Base-by-base conservation (phyloP, 2,797 vertebrate species). In the Acanthurus lineatus region DNA sequence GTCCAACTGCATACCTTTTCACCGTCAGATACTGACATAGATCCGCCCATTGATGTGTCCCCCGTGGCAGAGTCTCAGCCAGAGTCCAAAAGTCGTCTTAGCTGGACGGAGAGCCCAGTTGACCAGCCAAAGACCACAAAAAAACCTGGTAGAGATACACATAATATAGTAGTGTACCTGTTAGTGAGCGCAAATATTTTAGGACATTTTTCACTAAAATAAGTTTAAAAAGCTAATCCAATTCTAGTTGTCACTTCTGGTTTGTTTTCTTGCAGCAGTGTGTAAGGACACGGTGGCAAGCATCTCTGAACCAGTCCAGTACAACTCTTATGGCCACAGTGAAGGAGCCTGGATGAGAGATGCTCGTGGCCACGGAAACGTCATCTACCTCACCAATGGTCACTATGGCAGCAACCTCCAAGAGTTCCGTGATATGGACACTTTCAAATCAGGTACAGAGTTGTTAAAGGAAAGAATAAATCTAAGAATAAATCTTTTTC, bases 291-390 rank as follows among this genome's bases (percentile, higher is more conserved):
- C 98, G 0, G 92, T 98, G 19, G 97, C 97, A 76, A 98, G 97
- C 22, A 96, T 99, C 88, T 96, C 96, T 0, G 97, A 96, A 44
- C 98, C 98, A 0, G 95, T 93, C 78, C 96, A 96, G 9, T 96
- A 96, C 86, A 97, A 97, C 91, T 94, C 94, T 0, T 99, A 97
- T 0, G 98, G 98, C 42, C 94, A 93, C 42, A 96, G 95, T 0
- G 97, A 97, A 58, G 98, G 98, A 3, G 96, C 97, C 73, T 99
- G 98, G 98, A 99, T 99, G 97, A 99, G 96, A 89, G 98, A 99
- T 57, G 96, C 97, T 0, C 93, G 97, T 42, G 97, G 97, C 59
- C 95, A 89, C 28, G 97, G 98, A 48, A 97, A 96, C 47, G 93
- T 96, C 61, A 97, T 99, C 85, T 99, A 98, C 0, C 95, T 99